Percentiles rank a stretch among this genome's conserved stretches.
Conservation (phyloP, 23 tunicate genomes). For the Ascidia mentula region DNA sequence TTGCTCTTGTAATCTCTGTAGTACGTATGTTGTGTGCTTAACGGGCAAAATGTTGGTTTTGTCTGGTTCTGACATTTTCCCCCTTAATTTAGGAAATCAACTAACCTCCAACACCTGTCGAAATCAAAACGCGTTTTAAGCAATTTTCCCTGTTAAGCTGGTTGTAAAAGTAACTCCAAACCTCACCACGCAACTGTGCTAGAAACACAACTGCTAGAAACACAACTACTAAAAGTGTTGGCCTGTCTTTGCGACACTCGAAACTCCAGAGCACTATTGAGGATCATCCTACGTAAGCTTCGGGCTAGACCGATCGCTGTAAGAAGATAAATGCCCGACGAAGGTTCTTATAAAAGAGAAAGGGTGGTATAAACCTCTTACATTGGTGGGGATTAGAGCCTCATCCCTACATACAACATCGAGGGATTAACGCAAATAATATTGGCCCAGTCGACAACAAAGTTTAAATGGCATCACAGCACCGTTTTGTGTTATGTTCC, state of each 20-base stretch:
- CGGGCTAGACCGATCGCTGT: background rate
- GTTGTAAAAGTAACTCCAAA: too few species aligned
- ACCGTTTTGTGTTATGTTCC: too few species aligned
- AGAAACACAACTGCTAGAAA: too few species aligned
- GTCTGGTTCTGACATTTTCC: slow-evolving; percentile 31
- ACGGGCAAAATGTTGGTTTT: slow-evolving; percentile 52
- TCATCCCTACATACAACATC: background rate
- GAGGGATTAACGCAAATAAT: background rate
- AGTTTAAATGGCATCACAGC: too few species aligned
- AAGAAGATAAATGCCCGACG: slow-evolving; percentile 9
- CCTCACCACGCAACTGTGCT: too few species aligned
- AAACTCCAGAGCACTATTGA: slow-evolving; percentile 7
- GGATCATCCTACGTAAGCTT: slow-evolving; percentile 6
- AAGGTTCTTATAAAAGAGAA: slow-evolving; percentile 1
- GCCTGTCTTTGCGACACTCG: background rate
- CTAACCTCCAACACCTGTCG: too few species aligned
- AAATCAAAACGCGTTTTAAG: too few species aligned
- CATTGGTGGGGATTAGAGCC: slow-evolving; percentile 7
- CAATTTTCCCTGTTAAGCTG: too few species aligned
- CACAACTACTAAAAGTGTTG: too few species aligned
- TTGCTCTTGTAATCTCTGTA: slow-evolving; percentile 63
- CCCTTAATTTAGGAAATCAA: too few species aligned
- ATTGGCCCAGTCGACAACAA: background rate
- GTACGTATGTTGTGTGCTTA: slow-evolving; percentile 61
- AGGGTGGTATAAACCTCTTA: slow-evolving; percentile 15